These are phyloP conservation scores for Otolemur garnettii DNA, from an alignment of 2,113 vertebrate species.

Conservation along the genomic window DNA sequence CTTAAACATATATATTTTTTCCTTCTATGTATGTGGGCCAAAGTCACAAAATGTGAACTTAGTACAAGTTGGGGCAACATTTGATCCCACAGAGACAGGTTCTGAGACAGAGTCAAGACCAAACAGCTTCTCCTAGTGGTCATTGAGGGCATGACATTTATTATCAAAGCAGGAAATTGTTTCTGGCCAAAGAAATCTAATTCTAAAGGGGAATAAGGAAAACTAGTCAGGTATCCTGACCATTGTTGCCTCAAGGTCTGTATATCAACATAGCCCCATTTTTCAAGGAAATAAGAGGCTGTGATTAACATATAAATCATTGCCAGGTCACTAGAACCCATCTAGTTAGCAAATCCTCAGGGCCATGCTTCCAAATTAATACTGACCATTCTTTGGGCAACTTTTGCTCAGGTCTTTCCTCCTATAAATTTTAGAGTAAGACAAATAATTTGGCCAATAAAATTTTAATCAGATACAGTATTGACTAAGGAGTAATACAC, in stretches of 20 bases:
- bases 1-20: background rate
- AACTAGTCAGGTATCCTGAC: background rate
- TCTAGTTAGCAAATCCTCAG: background rate
- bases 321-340: background rate
- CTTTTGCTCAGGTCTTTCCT: background rate
- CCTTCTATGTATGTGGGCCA: background rate
- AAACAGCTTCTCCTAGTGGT: constrained; percentile 75
- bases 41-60: constrained; percentile 4
- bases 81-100: background rate
- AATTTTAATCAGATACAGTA: background rate
- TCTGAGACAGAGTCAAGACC: constrained; percentile 54
- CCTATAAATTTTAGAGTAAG: constrained; percentile 38
- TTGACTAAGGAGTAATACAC: background rate
- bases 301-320: background rate
- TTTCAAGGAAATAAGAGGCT: background rate
- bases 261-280: background rate
- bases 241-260: background rate
- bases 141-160: background rate
- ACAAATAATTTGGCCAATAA: constrained; percentile 26
- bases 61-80: background rate
- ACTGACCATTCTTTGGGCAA: background rate
- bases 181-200: background rate
- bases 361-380: constrained; percentile 10
- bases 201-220: background rate
- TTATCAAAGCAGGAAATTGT: background rate